These are phyloP conservation scores for Wiebesia pumilae DNA, from an alignment of 1,140 invertebrate genomes.

Conservation along the genomic window DNA sequence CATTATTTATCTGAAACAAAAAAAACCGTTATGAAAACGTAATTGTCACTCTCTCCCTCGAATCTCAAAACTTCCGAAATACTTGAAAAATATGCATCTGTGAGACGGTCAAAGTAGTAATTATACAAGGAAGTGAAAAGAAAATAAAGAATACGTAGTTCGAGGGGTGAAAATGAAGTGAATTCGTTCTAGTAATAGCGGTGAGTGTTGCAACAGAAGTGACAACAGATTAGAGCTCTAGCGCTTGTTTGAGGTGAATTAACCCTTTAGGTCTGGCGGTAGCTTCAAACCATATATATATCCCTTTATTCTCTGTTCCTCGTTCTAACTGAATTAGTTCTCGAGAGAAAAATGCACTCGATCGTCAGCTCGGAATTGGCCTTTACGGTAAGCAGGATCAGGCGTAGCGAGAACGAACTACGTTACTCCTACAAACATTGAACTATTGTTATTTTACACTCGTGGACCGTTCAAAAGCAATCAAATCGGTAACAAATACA, in stretches of 20 bases:
- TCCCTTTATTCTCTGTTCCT: neutral
- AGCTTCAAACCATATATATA: neutral
- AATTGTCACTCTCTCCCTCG: too few relatives aligned
- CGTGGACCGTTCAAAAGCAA: slow-evolving; percentile 13
- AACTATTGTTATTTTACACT: slow-evolving; percentile 38
- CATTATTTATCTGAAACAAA: too few relatives aligned
- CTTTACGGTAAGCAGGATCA: neutral
- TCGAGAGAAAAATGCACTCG: too few relatives aligned
- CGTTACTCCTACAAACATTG: neutral
- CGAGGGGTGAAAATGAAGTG: too few relatives aligned
- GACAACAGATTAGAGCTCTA: slow-evolving; percentile 68
- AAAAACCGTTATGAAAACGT: too few relatives aligned
- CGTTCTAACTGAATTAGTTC: neutral
- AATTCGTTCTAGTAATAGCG: too few relatives aligned
- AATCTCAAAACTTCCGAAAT: too few relatives aligned
- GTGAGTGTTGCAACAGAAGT: neutral
- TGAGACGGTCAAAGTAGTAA: too few relatives aligned
- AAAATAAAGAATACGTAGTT: too few relatives aligned
- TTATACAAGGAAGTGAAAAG: too few relatives aligned
- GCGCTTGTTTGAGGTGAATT: slow-evolving; percentile 70
- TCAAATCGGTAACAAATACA: slow-evolving; percentile 8
- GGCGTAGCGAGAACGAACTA: neutral
- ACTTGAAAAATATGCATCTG: too few relatives aligned
- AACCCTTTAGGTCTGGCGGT: slow-evolving; percentile 49
- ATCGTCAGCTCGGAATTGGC: slow-evolving; percentile 29